Evolutionary conservation across 2,797 vertebrate species (phyloP), one percentile per base, ranked within the genome.

Genomic region (Microhierax caerulescens): DNA sequence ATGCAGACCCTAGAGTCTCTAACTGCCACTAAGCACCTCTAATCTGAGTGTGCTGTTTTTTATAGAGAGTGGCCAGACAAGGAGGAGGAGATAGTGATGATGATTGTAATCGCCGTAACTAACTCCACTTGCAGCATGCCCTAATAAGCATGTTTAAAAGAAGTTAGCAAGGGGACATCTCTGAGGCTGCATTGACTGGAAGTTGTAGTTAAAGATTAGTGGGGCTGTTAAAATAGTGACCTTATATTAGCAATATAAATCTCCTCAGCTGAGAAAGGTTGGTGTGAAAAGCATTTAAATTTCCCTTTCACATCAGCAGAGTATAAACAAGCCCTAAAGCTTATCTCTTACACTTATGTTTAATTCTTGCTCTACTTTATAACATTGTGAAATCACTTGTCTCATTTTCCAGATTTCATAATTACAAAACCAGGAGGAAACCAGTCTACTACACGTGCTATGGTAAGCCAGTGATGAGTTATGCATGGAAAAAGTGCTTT

Each of bases 291-390:
- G 27, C 7, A 61, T 50, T 54, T 76, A 36, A 39, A 67, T 56
- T 57, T 74, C 24, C 12, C 21, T 20, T 73, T 74, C 19, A 6
- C 30, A 53, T 41, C 36, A 84, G 36, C 19, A 83, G n/a, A 59
- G 25, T 11, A 51, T 34, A 63, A 61, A 25, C 20, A 60, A 77
- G 36, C 25, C 28, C 24, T 69, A 51, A 81, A 74, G 22, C 13
- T 5, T 1, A n/a, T 12, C 5, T 67, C 9, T 21, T 32, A 0
- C 11, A 4, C 9, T 21, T 32, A 0, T 12, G 4, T 41, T 70
- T 34, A 43, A 36, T 36, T 80, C 37, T 41, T 22, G 3, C 28
- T 22, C 15, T 25, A 3, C 4, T 60, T 45, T 41, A 18, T 56
- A 70, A 67, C 8, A 5, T 8, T 79, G 20, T 2, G 2, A 79